A percentile compares a stretch with the other conserved stretches of the same genome.
These are phyloP conservation scores for Nautilus pompilius DNA, from an alignment of 1,140 invertebrate genomes.

Conservation along the genomic window DNA sequence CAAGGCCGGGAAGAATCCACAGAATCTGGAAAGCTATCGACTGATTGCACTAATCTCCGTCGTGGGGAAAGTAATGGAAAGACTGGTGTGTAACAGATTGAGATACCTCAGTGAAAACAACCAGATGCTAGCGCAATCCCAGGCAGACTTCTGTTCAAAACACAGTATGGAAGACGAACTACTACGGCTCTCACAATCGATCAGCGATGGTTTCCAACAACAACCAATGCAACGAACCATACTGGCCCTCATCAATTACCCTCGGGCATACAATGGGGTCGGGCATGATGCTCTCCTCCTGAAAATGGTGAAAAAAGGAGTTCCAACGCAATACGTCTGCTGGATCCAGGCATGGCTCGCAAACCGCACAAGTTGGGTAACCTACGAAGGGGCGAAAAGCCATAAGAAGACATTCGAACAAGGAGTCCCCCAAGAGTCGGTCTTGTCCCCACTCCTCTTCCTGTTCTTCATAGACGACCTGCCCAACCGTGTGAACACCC, in stretches of 20 bases:
- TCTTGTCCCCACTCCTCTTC: too few species aligned
- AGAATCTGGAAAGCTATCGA: neutral
- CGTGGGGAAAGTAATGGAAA: neutral
- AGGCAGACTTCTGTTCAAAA: neutral
- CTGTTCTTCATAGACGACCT: too few species aligned
- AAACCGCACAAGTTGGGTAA: too few species aligned
- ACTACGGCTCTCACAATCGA: neutral
- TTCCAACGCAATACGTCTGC: too few species aligned
- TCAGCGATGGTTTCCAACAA: neutral
- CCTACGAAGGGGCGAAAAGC: neutral
- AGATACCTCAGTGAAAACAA: neutral
- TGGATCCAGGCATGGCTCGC: too few species aligned
- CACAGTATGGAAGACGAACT: neutral
- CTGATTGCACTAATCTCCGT: neutral
- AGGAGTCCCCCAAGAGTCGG: too few species aligned
- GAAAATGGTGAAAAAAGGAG: too few species aligned
- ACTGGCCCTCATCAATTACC: too few species aligned
- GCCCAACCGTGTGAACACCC: too few species aligned
- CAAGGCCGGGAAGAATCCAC: neutral
- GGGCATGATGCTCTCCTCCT: neutral
- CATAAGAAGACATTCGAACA: neutral
- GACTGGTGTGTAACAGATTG: neutral
- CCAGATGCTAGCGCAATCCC: neutral
- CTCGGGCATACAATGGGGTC: neutral
- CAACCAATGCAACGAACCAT: neutral